Base-by-base conservation (phyloP, 2,888 invertebrate genomes). In the Augochlorella aurata region DNA sequence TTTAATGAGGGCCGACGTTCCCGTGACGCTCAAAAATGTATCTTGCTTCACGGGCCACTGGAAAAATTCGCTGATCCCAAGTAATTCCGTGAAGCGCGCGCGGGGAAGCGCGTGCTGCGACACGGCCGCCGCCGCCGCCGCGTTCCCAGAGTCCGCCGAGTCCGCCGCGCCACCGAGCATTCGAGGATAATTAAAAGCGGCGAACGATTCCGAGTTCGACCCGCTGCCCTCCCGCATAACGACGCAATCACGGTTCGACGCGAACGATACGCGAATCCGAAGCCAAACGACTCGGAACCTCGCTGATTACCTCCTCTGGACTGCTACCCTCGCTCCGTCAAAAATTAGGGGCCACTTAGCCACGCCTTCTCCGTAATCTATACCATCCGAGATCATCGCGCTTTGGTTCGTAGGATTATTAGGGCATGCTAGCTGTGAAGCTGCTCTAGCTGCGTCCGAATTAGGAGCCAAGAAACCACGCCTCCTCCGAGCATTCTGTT, bases 31-130 rank as follows among this genome's bases (percentile, higher is more conserved):
- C 83, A 77, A 79, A 84, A 84, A 84, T 83, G 74, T 84, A 84
- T 84, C 83, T 84, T 83, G 79, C 70, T 74, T 76, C 52, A 52
- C 78, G 75, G 67, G 58, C 77, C 79, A 54, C 52, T 58, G 74
- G 83, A 83, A 83, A 84, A 84, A 84, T 83, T 79, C 77, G 74
- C 75, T 79, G 74, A 83, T 84, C 76, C 79, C 68, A 71, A 75
- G 78, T 78, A 82, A 82, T 78, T 83, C 18, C 29, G 29, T 29
- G 61, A 16, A 61, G 9, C 29, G 24, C 29, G 29, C 61, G 61
- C 47, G 47, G 47, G 47, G 47, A 49, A 49, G 14, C 47, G 12
- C 61, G 61, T 29, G 61, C 61, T 24, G 29, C 61, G 61, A 3
- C 61, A 16, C 29, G 29, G 24, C 47, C 38, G 7, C 7, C 38